Evolutionary conservation across 2,888 invertebrate species (phyloP).

Genomic region (Drosophila nr. fundita): DNA sequence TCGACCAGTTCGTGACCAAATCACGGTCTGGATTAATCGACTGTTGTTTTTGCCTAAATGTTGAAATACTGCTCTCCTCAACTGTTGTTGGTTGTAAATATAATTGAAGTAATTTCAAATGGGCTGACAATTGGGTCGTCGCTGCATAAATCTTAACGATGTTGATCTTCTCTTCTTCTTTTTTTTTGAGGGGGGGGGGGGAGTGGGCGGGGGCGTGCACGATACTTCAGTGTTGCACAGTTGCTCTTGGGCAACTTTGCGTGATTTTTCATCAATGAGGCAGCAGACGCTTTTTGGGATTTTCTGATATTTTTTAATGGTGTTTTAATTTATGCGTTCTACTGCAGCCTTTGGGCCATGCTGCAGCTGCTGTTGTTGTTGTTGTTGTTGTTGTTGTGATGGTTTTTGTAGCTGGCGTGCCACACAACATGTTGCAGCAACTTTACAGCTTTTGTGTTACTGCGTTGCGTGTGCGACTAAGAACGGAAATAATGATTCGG

Average conservation of each 20-base stretch:
- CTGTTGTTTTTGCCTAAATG: slow-evolving; percentile 3
- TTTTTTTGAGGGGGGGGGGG: slow-evolving; percentile 28
- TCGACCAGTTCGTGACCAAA: slow-evolving; percentile 51
- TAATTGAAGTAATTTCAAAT: slow-evolving; percentile 74
- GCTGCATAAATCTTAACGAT: slow-evolving; percentile 43
- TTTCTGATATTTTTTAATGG: slow-evolving; percentile 54
- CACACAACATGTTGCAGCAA: slow-evolving; percentile 55
- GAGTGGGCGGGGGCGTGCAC: slow-evolving; percentile 29
- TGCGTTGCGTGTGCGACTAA: slow-evolving; percentile 45
- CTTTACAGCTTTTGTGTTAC: slow-evolving; percentile 24
- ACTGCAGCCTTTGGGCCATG: slow-evolving; percentile 14
- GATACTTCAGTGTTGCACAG: slow-evolving; percentile 20
- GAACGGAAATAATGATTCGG: slow-evolving; percentile 49
- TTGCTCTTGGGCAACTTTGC: slow-evolving; percentile 71
- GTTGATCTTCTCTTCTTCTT: slow-evolving; percentile 38
- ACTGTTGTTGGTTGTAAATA: slow-evolving; percentile 42
- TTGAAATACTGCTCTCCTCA: slow-evolving; percentile 3
- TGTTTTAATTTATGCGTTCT: slow-evolving; percentile 73
- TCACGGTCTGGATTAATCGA: slow-evolving; percentile 9
- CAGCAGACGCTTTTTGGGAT: slow-evolving; percentile 22
- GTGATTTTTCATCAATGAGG: slow-evolving; percentile 59
- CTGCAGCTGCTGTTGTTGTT: slow-evolving; percentile 7
- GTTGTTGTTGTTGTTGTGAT: not conserved
- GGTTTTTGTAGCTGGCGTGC: slow-evolving; percentile 18
- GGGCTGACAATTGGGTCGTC: slow-evolving; percentile 73